phyloP scores from a whole-genome alignment of 2,888 invertebrate genomes.

The Liposcelis brunnea region DNA sequence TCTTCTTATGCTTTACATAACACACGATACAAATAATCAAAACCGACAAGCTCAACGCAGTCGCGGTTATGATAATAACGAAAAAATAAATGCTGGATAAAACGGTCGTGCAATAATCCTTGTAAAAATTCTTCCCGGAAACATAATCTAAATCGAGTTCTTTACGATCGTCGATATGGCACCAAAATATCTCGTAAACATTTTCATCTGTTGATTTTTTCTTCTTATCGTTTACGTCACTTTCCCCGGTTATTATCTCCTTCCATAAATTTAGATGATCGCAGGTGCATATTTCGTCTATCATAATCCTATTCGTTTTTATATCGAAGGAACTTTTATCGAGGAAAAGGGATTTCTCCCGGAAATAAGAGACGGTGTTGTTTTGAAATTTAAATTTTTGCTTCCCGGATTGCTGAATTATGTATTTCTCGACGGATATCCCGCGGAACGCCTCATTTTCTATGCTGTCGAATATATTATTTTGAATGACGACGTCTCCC shows the following conservation, averaged over 20 bases:
- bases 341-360: conserved; percentile 38
- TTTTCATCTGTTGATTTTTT: not conserved
- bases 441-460: conserved; percentile 44
- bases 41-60: not conserved
- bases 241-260: not conserved
- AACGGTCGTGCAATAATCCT: not conserved
- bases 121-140: not conserved
- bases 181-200: conserved; percentile 11
- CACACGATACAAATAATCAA: not conserved
- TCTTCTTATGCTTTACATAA: not conserved
- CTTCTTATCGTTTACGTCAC: not conserved
- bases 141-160: not conserved
- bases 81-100: conserved; percentile 2
- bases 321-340: conserved; percentile 36
- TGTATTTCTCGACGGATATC: conserved; percentile 26
- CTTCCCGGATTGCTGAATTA: conserved; percentile 17
- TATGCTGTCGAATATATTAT: conserved; percentile 41
- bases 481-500: conserved; percentile 45
- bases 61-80: not conserved
- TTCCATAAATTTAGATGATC: conserved; percentile 14
- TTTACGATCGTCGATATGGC: conserved; percentile 7
- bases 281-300: conserved; percentile 43
- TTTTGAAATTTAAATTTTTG: conserved; percentile 43
- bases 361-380: conserved; percentile 39
- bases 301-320: conserved; percentile 38